Base-by-base conservation (phyloP, 2,797 vertebrate species). In the Tapirus indicus region DNA sequence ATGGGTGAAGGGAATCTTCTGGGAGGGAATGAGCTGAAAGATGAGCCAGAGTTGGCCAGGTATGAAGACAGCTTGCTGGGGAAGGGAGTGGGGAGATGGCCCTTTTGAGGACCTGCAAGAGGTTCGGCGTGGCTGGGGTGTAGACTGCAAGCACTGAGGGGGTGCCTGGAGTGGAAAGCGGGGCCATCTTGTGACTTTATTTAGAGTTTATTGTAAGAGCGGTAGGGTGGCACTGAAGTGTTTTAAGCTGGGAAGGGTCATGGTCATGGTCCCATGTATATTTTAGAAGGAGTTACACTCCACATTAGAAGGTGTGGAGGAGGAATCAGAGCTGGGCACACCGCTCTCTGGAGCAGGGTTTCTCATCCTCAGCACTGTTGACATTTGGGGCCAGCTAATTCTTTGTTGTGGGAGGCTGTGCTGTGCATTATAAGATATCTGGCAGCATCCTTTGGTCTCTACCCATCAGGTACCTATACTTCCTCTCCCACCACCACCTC, bases 401-500 rank as follows among this genome's bases (percentile, higher is more conserved):
- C 16, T 88, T 58, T 17, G 5, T 7, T 3, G 20, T 18, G 60
- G 64, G 13, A 41, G 5, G 10, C 62, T 6, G 6, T n/a, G 9
- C 11, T 93, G 21, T 52, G 41, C 11, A 6, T 8, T 58, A 27
- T 6, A 56, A 18, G 44, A 4, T 14, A 0, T 4, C 77, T n/a
- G 23, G 38, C n/a, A 41, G 14, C 49, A 27, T 29, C 35, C 35
- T n/a, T 66, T 93, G 38, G 44, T 10, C 32, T 56, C 35, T 74
- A 16, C 20, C 3, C 0, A 1, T 32, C 17, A 8, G 49, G 16
- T 4, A 17, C 13, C 23, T 66, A 17, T 23, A n/a, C 6, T 47
- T 38, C 35, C 25, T 14, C 16, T n/a, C 60, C 9, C 14, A 5
- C 21, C 1, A 38, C 5, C 5, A 21, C 35, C 29, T 32, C 47